Evolutionary conservation across 2,113 vertebrate genomes (phyloP).

Genomic region (Micronycteris hirsuta): DNA sequence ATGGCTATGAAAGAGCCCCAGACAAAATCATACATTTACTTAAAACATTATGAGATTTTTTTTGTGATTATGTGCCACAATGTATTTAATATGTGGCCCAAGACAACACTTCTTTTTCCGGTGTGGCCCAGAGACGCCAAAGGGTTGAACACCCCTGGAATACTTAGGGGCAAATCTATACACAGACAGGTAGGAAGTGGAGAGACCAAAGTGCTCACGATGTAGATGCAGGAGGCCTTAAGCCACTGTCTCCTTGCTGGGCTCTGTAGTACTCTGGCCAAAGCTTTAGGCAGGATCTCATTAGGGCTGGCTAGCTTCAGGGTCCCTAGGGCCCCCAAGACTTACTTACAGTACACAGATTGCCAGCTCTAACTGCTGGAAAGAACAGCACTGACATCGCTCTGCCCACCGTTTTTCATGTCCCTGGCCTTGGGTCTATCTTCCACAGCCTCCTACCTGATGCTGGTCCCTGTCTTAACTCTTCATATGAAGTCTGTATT

Average conservation of each 20-base stretch:
- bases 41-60: too few relatives aligned
- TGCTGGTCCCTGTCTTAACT: neutral
- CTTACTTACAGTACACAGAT: neutral
- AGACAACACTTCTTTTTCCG: too few relatives aligned
- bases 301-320: neutral
- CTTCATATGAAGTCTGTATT: neutral
- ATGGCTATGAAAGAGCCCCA: too few relatives aligned
- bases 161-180: neutral
- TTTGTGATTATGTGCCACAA: too few relatives aligned
- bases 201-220: neutral
- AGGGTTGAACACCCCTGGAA: neutral
- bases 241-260: neutral
- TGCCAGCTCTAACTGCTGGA: neutral
- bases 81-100: too few relatives aligned
- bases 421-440: neutral
- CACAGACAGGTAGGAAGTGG: neutral
- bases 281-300: neutral
- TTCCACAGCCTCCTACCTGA: neutral
- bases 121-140: too few relatives aligned
- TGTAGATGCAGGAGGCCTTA: neutral
- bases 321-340: neutral
- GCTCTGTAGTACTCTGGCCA: neutral
- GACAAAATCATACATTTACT: too few relatives aligned
- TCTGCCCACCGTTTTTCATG: neutral
- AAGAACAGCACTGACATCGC: neutral